Evolutionary conservation across 2,113 vertebrate genomes (phyloP).

Genomic region (Aythya baeri): DNA sequence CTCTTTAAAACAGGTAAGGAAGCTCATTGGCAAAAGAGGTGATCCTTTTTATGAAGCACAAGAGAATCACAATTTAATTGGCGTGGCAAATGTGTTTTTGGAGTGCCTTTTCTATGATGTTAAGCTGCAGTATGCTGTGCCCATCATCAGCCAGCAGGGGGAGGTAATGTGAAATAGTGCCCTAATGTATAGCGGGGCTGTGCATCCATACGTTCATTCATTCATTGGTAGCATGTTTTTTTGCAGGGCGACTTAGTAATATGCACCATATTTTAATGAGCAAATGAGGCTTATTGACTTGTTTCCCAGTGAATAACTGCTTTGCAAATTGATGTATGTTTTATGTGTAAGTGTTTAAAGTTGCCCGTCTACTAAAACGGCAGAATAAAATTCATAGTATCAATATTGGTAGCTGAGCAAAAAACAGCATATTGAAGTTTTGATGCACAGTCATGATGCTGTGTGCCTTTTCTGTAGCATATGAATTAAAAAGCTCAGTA

Average conservation of each 20-base stretch:
- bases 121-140: conserved; percentile 94
- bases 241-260: not conserved
- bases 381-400: not conserved
- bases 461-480: not conserved
- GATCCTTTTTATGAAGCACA: conserved; percentile 97
- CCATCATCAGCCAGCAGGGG: conserved; percentile 99
- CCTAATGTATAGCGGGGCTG: fast-evolving
- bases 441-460: not conserved
- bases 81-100: conserved; percentile 95
- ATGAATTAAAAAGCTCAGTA: not conserved
- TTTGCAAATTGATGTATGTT: not conserved
- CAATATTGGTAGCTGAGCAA: not conserved
- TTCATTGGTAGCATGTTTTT: too few relatives aligned
- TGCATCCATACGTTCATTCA: not conserved
- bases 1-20: conserved; percentile 76
- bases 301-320: not conserved
- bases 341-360: not conserved
- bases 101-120: conserved; percentile 96
- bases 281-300: not conserved
- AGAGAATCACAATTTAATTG: conserved; percentile 97
- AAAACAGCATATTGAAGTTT: not conserved
- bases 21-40: conserved; percentile 80
- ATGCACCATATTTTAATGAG: not conserved
- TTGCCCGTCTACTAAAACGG: not conserved
- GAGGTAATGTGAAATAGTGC: conserved; percentile 81